Evolutionary conservation across 2,797 vertebrate species (phyloP).

Genomic region (Hapalemur alaotrensis): DNA sequence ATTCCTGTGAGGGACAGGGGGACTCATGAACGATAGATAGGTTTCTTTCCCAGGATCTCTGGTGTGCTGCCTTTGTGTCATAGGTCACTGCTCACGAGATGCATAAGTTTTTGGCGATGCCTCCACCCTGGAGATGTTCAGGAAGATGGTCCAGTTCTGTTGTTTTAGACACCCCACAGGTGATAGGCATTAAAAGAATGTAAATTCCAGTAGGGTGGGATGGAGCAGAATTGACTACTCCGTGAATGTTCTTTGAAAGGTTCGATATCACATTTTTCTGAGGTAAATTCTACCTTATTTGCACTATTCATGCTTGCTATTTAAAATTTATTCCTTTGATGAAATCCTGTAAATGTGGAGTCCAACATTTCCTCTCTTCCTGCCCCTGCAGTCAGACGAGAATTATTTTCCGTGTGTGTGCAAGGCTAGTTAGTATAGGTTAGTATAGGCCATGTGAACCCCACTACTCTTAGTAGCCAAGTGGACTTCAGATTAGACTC

Average conservation of each 20-base stretch:
- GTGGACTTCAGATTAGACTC: neutral
- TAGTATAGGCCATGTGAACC: neutral
- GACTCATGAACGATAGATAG: neutral
- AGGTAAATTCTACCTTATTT: neutral
- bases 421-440: neutral
- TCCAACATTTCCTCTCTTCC: neutral
- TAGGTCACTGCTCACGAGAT: neutral
- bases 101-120: neutral
- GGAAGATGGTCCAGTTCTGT: neutral
- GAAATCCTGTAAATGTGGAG: neutral
- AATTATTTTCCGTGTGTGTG: constrained; percentile 8
- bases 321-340: constrained; percentile 19
- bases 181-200: neutral
- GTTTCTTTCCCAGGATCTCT: neutral
- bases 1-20: neutral
- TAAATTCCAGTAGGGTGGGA: neutral
- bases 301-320: neutral
- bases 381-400: neutral
- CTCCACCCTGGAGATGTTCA: neutral
- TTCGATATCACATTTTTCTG: neutral
- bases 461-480: neutral
- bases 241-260: neutral
- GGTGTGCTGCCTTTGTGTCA: neutral
- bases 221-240: neutral
- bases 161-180: neutral